These are phyloP conservation scores for Pterobdella sp. DNA, from an alignment of 2,888 invertebrate species.

Conservation along the genomic window DNA sequence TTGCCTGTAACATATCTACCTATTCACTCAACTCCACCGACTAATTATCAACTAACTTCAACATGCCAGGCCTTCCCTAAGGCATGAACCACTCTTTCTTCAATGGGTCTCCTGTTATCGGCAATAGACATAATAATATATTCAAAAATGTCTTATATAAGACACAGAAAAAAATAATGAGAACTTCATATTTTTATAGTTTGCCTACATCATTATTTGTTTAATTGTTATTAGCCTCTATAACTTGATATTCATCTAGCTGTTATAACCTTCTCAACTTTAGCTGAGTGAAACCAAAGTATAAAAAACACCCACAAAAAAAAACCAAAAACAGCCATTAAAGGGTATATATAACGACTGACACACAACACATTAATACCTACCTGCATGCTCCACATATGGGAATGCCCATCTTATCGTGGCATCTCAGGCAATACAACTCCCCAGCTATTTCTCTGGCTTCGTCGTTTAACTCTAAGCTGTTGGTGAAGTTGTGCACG, in stretches of 20 bases:
- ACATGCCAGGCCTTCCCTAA: slow-evolving; percentile 59
- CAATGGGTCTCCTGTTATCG: slow-evolving; percentile 82
- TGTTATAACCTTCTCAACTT: no score
- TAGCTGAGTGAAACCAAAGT: background rate
- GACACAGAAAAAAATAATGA: no score
- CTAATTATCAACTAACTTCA: slow-evolving; percentile 41
- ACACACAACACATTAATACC: background rate
- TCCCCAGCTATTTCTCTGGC: slow-evolving; percentile 92
- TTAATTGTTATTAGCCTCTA: no score
- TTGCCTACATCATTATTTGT: no score
- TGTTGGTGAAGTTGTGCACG: no score
- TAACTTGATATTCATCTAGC: no score
- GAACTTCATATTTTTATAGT: no score
- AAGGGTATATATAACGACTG: background rate
- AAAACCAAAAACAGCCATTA: background rate
- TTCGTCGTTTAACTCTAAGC: slow-evolving; percentile 83
- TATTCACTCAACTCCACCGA: no score
- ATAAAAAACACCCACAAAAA: no score
- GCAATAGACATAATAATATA: no score
- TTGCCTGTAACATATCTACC: background rate
- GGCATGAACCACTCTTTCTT: slow-evolving; percentile 95
- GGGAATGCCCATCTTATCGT: slow-evolving; percentile 99
- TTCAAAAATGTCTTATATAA: no score
- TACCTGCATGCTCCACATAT: slow-evolving; percentile 88
- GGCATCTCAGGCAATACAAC: slow-evolving; percentile 90